Evolutionary conservation across 2,113 vertebrate genomes (phyloP).

Genomic region (Cinclus cinclus): DNA sequence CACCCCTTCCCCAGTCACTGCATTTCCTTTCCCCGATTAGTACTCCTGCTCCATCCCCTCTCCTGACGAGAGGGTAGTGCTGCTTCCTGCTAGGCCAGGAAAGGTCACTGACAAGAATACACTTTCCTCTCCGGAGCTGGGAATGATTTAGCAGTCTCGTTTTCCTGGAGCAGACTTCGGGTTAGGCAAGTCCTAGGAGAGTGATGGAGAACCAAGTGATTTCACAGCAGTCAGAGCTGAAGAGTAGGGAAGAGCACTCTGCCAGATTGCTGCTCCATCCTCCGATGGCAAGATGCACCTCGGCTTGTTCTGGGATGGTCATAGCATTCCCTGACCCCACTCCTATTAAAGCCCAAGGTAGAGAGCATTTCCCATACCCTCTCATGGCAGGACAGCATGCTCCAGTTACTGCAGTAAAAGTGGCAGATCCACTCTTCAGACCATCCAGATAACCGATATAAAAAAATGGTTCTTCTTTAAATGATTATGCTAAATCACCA

Average conservation of each 20-base stretch:
- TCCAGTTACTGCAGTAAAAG: not conserved
- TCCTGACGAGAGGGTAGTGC: not conserved
- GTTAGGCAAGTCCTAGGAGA: not conserved
- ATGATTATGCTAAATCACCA: not conserved
- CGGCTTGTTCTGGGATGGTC: not conserved
- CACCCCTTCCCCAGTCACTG: not conserved
- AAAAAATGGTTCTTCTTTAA: not conserved
- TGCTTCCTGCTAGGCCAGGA: conserved; percentile 26
- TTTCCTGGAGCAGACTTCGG: not conserved
- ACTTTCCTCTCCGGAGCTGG: not conserved
- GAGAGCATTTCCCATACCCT: not conserved
- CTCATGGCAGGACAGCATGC: not conserved
- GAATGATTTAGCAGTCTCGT: not conserved
- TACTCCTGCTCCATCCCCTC: not conserved
- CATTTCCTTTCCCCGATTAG: not conserved
- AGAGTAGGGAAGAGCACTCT: not conserved
- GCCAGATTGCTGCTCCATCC: not conserved
- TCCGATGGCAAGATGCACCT: not conserved
- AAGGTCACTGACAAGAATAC: not conserved
- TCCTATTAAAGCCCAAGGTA: not conserved
- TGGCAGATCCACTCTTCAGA: not conserved
- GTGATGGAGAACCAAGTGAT: not conserved
- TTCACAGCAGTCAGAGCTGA: not conserved
- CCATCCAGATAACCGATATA: not conserved
- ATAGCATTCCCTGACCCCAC: not conserved